Evolutionary conservation across 2,888 invertebrate genomes (phyloP).

Genomic region (Ptilodon capucinus): DNA sequence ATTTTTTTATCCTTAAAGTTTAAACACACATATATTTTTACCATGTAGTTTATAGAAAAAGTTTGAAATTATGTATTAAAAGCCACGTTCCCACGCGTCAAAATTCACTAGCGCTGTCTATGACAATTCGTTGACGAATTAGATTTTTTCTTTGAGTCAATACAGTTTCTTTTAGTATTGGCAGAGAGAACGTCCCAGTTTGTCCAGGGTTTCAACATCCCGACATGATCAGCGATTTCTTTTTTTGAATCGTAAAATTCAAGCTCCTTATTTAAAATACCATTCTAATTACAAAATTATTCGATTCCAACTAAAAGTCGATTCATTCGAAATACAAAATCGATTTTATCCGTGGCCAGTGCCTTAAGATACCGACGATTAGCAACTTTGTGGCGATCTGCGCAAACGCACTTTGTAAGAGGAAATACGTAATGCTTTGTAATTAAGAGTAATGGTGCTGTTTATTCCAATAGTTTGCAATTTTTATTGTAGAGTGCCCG

Average conservation of each 20-base stretch:
- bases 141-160: too few relatives aligned
- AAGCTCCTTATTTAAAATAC: background rate
- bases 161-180: too few relatives aligned
- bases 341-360: background rate
- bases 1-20: too few relatives aligned
- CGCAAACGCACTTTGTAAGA: background rate
- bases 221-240: too few relatives aligned
- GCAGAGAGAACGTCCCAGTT: too few relatives aligned
- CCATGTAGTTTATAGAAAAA: too few relatives aligned
- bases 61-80: too few relatives aligned
- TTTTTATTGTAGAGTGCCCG: background rate
- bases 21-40: too few relatives aligned
- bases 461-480: background rate
- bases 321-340: background rate
- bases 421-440: constrained; percentile 2
- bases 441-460: constrained; percentile 1
- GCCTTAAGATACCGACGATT: background rate
- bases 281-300: background rate
- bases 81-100: too few relatives aligned
- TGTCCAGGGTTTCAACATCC: too few relatives aligned
- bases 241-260: background rate
- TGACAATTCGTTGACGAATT: too few relatives aligned
- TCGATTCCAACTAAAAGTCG: background rate
- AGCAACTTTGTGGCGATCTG: constrained; percentile 1
- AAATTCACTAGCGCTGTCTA: too few relatives aligned